Evolutionary conservation across 1,140 invertebrate species (phyloP), one percentile per base, ranked within the genome.

Genomic region (Venustaconcha ellipsiformis): DNA sequence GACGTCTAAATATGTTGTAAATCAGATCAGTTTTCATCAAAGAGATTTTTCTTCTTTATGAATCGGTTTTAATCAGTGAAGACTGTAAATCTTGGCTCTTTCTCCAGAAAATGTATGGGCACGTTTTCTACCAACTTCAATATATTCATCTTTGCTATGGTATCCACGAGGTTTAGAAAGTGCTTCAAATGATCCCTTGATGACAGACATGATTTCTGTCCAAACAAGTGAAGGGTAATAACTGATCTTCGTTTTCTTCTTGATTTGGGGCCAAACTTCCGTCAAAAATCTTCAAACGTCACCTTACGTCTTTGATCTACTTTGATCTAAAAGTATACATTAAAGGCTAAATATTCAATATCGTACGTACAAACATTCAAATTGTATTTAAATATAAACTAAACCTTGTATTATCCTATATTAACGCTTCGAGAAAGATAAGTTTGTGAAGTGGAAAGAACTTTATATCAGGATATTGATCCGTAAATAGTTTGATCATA

Each of bases 161-260:
- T 76, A 80, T 18, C 86, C 86, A 48, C 71, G 58, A 14, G 69
- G 14, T 55, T 67, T 73, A 2, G 58, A 48, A 20, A 88, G 65
- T 5, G 85, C 80, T 68, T 88, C 83, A 75, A 81, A 82, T n/a
- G 86, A 88, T 56, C 86, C 84, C 67, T 81, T 79, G 15, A 82
- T 82, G 57, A 86, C 82, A 13, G 82, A 83, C 64, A 72, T 80
- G 48, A 83, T 80, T 56, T 83, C 82, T 18, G 60, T 82, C 82
- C 82, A 83, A 3, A 83, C 71, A 15, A 83, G 67, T 14, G 76
- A 72, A 0, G 82, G 78, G 59, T 83, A 79, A 23, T 74, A 81
- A 6, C n/a, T 64, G 37, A 58, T 30, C n/a, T 55, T 59, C n/a
- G 17, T 59, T 18, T 64, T 66, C 48, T 74, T 82, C 48, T 80